A percentile compares a stretch with the other conserved stretches of the same genome.
Conservation (phyloP, 2,113 vertebrate species). For the Gobiocypris rarus region DNA sequence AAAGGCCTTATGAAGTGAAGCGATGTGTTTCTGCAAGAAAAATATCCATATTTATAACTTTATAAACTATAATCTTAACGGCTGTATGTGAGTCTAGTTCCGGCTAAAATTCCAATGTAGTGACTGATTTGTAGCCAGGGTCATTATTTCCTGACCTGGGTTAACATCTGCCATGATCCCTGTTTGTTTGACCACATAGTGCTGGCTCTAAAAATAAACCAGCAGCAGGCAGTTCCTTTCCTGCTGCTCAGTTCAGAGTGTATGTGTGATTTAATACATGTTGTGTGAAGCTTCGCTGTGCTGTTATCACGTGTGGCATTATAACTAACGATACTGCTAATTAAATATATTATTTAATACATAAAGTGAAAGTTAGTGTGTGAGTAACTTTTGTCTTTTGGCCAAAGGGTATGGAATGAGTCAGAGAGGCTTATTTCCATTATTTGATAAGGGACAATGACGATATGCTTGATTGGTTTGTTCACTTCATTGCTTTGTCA, state of each 20-base stretch:
- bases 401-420: conserved; percentile 13
- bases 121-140: conserved; percentile 8
- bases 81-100: too few relatives aligned
- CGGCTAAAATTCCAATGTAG: neutral
- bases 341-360: conserved; percentile 26
- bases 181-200: conserved; percentile 56
- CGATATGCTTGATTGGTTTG: conserved; percentile 35
- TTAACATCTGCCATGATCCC: conserved; percentile 48
- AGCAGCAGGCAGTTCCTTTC: conserved; percentile 41
- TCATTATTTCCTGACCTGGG: conserved; percentile 36
- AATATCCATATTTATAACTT: too few relatives aligned
- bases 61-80: too few relatives aligned
- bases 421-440: conserved; percentile 46
- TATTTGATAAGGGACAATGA: conserved; percentile 46
- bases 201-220: conserved; percentile 59
- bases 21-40: too few relatives aligned
- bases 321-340: neutral
- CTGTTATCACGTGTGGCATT: conserved; percentile 7
- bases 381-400: conserved; percentile 29
- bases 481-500: conserved; percentile 53
- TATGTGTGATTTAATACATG: conserved; percentile 21
- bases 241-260: conserved; percentile 26
- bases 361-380: neutral
- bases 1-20: too few relatives aligned
- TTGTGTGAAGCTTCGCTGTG: conserved; percentile 13